Base-by-base conservation (phyloP, 2,888 invertebrate genomes). In the Drosophila cognata region DNA sequence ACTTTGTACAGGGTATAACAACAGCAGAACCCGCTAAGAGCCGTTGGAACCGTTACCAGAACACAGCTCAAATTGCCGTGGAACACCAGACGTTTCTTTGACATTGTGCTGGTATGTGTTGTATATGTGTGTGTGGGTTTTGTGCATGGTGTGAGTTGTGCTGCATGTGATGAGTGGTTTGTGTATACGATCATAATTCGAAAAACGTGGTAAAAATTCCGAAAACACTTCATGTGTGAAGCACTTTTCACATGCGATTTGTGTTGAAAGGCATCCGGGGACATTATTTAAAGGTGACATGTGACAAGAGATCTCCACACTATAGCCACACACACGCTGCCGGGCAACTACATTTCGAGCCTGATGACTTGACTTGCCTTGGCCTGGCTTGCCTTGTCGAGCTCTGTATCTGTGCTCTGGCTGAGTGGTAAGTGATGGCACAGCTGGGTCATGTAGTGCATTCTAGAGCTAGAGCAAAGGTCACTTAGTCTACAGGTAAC, bases 221-320 rank as follows among this genome's bases (percentile, higher is more conserved):
- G 63, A 77, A 80, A 80, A 77, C 87, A 86, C 82, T 87, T 87
- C 84, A 83, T 83, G 86, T 91, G 91, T 84, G 86, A 88, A 90
- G 79, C 81, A 87, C 91, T 91, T 91, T 91, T 91, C 91, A 91
- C 89, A 89, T 91, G 79, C 89, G 90, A 91, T 91, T 91, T 91
- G 90, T 90, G 91, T 81, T 91, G 90, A 91, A 91, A 91, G 87
- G 89, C 86, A 85, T 84, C 89, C 83, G 86, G 89, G 82, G 90
- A 89, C 89, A 91, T 91, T 91, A 91, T 90, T 91, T 91, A 87
- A 83, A 91, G 89, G 90, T 90, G 91, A 86, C 91, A 85, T 77
- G 79, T 79, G 69, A 83, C 84, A 89, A 81, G 82, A 85, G 87
- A 88, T 88, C 85, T 82, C 67, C 73, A 59, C 66, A 67, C 43